phyloP scores from a whole-genome alignment of 2,797 vertebrate species.

The Poecilia picta region DNA sequence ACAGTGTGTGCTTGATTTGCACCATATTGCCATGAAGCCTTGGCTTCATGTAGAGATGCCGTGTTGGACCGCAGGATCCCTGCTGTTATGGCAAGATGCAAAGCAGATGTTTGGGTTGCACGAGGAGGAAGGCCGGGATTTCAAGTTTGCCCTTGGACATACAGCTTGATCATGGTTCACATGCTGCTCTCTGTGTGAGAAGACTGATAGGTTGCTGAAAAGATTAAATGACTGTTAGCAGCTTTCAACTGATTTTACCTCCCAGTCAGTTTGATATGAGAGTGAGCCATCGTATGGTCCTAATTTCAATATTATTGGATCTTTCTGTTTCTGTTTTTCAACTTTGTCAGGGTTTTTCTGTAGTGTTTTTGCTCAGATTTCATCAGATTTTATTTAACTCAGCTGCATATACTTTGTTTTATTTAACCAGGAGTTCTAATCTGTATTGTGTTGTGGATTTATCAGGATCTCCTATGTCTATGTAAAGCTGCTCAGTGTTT shows the following conservation, averaged over 20 bases:
- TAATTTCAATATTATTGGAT: conserved; percentile 15
- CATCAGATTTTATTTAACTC: conserved; percentile 23
- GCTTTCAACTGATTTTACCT: background rate
- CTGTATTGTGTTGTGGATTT: conserved; percentile 28
- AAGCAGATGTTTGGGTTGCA: conserved; percentile 79
- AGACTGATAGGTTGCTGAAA: conserved; percentile 71
- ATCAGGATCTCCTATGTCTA: conserved; percentile 35
- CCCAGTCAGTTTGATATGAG: conserved; percentile 17
- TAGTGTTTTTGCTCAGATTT: conserved; percentile 10
- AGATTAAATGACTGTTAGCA: conserved; percentile 53
- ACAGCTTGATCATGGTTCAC: conserved; percentile 76
- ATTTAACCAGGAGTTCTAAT: conserved; percentile 35
- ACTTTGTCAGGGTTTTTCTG: conserved; percentile 12
- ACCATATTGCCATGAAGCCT: conserved; percentile 3
- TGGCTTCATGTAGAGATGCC: conserved; percentile 12
- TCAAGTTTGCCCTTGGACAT: conserved; percentile 66
- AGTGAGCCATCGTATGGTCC: conserved; percentile 25
- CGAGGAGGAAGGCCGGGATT: conserved; percentile 59
- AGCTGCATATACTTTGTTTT: conserved; percentile 16
- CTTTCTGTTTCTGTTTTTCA: background rate
- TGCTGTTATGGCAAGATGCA: conserved; percentile 78
- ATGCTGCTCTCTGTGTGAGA: conserved; percentile 73
- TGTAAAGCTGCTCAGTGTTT: conserved; percentile 31
- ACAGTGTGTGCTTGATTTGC: conserved; percentile 8
- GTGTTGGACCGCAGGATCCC: conserved; percentile 16